Evolutionary conservation across 2,113 vertebrate genomes (phyloP).

Genomic region (Erinaceus europaeus): DNA sequence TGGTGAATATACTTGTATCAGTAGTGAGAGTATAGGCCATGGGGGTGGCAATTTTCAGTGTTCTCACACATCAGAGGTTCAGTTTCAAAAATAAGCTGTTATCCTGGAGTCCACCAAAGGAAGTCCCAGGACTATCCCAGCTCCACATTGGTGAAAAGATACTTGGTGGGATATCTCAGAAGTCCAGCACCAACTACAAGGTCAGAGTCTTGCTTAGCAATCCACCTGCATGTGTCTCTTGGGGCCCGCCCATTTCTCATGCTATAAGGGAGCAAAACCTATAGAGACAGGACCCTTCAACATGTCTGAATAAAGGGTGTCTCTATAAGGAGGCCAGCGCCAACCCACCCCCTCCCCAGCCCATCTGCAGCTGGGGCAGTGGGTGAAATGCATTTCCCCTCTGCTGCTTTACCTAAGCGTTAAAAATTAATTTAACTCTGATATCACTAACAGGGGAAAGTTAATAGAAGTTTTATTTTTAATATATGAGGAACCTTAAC

Average conservation of each 20-base stretch:
- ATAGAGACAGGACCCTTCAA: fast-evolving
- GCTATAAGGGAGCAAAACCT: fast-evolving
- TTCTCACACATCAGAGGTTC: not conserved
- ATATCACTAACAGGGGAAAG: constrained; percentile 48
- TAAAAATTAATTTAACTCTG: constrained; percentile 72
- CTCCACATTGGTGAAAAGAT: no score
- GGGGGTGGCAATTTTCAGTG: no score
- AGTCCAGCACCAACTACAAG: not conserved
- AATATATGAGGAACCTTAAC: constrained; percentile 72
- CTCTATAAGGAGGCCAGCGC: fast-evolving
- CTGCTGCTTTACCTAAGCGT: constrained; percentile 33
- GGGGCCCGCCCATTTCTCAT: not conserved
- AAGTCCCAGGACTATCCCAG: not conserved
- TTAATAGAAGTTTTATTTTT: constrained; percentile 75
- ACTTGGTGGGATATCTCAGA: no score
- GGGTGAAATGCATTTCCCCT: not conserved
- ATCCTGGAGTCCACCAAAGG: not conserved
- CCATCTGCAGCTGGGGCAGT: not conserved
- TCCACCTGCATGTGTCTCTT: not conserved
- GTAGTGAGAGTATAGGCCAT: no score
- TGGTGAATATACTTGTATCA: no score
- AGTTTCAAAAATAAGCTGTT: not conserved
- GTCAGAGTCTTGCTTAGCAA: not conserved
- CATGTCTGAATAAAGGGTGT: no score
- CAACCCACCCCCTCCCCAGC: no score